Percentiles rank a stretch among this genome's conserved stretches.
These are phyloP conservation scores for Orussus abietinus DNA, from an alignment of 1,140 invertebrate species.

Conservation along the genomic window DNA sequence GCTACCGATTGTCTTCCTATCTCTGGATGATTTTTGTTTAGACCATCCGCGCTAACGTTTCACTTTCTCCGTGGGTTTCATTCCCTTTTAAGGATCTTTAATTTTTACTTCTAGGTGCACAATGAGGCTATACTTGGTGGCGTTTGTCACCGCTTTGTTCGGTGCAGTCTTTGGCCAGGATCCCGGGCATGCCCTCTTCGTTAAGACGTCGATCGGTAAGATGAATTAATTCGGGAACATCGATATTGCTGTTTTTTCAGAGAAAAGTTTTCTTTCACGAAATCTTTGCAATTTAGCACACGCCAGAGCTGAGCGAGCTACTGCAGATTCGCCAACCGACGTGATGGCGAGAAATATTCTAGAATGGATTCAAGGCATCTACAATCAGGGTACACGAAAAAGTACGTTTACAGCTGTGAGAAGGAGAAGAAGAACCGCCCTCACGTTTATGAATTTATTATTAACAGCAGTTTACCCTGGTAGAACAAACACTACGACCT, in stretches of 20 bases:
- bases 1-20: no score
- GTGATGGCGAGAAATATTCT: conserved; percentile 69
- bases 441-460: no score
- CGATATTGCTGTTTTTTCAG: no score
- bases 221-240: no score
- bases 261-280: no score
- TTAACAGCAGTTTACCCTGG: no score
- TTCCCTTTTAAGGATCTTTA: not conserved
- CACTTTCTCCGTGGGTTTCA: no score
- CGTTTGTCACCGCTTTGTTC: conserved; percentile 32
- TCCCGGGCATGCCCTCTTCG: conserved; percentile 26
- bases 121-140: conserved; percentile 11
- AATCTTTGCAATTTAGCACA: conserved; percentile 21
- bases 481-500: no score
- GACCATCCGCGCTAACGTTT: no score
- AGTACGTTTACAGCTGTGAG: conserved; percentile 58
- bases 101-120: conserved; percentile 1
- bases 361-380: conserved; percentile 68
- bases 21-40: no score
- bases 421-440: no score
- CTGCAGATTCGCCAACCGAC: conserved; percentile 50
- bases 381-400: conserved; percentile 64
- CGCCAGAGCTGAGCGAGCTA: conserved; percentile 31
- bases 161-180: conserved; percentile 29
- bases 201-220: conserved; percentile 28